Base-by-base conservation (phyloP, 2,113 vertebrate species). In the Cavia porcellus region DNA sequence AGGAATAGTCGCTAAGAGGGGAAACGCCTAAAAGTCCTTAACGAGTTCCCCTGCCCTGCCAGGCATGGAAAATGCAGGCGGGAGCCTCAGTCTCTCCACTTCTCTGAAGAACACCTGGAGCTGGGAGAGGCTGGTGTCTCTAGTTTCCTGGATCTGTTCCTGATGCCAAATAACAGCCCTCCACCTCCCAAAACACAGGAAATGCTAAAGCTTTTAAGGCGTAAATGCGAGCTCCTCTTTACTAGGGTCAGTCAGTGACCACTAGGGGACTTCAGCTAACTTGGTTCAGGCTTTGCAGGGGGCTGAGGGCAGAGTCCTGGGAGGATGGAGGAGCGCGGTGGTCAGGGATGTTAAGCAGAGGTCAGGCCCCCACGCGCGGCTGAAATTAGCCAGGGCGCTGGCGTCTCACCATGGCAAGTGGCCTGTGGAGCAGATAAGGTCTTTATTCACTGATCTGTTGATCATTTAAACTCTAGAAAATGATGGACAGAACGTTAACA, bases 341-440 rank as follows among this genome's bases (percentile, higher is more conserved):
- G 14, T 66, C 38, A 68, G 3, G 47, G 7, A 35, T 57, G 83
- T 4, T 30, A 66, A 55, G 4, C 5, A 52, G n/a, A 59, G 15
- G 50, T 52, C 66, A 5, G 30, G 10, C 12, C 0, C 6, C 19
- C 19, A 0, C 4, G n/a, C 3, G n/a, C 42, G 28, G 19, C 55
- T 95, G n/a, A 91, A 70, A 3, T 45, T 38, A 28, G 5, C 20
- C 20, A 25, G 35, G 3, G 13, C 47, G 15, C 1, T 14, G 61
- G 7, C n/a, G 55, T 5, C 35, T 87, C 15, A 45, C 1, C 42
- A 32, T 22, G 7, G 19, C 55, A 42, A 62, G 55, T 25, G 3
- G 22, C 52, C 68, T 10, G 30, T 47, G 13, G 22, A 80, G 70
- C 30, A 95, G 25, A 79, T 42, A 30, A n/a, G 19, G 91, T 9